phyloP scores from a whole-genome alignment of 2,797 vertebrate genomes.

The Erethizon dorsatum region DNA sequence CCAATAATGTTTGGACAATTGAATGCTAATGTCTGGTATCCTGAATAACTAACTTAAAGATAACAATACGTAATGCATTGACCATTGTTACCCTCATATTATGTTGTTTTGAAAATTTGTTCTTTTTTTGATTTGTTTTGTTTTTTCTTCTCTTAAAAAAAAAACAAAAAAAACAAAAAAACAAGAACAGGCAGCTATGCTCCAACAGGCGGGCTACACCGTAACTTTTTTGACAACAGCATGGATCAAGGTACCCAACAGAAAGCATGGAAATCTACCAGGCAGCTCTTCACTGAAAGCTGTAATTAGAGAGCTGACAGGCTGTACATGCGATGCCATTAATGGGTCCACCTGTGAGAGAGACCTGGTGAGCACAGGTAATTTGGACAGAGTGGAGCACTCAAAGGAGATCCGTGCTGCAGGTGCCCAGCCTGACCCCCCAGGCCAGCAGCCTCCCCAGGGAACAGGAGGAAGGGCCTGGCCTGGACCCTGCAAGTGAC shows the following conservation, averaged over 20 bases:
- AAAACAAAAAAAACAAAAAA: too few species aligned
- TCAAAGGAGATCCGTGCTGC: constrained; percentile 34
- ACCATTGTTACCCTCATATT: too few species aligned
- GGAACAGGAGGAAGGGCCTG: constrained; percentile 41
- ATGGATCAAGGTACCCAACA: constrained; percentile 52
- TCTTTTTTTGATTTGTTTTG: too few species aligned
- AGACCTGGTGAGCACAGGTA: constrained; percentile 57
- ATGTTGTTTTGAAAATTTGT: too few species aligned
- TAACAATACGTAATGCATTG: too few species aligned
- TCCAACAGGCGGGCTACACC: background rate
- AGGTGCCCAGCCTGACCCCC: constrained; percentile 57
- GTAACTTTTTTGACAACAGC: constrained; percentile 56
- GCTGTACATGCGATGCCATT: constrained; percentile 43
- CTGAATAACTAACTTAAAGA: too few species aligned
- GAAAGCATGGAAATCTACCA: constrained; percentile 65
- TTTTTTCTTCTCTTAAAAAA: too few species aligned
- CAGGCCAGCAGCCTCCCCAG: constrained; percentile 55
- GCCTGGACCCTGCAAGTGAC: constrained; percentile 63
- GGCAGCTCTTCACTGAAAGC: constrained; percentile 64
- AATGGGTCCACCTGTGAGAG: constrained; percentile 76
- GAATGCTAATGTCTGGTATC: too few species aligned
- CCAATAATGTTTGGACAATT: too few species aligned
- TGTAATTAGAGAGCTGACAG: constrained; percentile 76
- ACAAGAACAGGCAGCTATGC: background rate
- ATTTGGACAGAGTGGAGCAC: constrained; percentile 70